Evolutionary conservation across 2,888 invertebrate genomes (phyloP).

Genomic region (Catotricha subobsoleta): DNA sequence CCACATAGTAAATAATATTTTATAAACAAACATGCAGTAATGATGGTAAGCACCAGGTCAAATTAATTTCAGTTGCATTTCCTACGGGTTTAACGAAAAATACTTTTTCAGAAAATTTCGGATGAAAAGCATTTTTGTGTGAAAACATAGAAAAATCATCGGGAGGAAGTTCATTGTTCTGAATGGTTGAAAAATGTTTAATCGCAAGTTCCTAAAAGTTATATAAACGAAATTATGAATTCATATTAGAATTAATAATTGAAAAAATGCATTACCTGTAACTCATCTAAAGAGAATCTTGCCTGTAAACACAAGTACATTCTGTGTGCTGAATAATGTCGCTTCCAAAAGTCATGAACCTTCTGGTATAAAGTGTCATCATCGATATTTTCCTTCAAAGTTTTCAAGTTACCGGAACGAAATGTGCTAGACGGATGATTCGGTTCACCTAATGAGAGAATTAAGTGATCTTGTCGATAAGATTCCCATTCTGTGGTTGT

Average conservation of each 20-base stretch:
- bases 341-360: conserved; percentile 53
- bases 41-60: conserved; percentile 22
- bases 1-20: background rate
- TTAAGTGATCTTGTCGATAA: conserved; percentile 56
- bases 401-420: conserved; percentile 67
- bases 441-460: conserved; percentile 45
- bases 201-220: conserved; percentile 18
- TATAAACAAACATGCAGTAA: background rate
- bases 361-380: conserved; percentile 49
- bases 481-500: conserved; percentile 72
- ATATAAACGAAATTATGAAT: background rate
- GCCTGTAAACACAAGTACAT: conserved; percentile 78
- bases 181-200: conserved; percentile 48
- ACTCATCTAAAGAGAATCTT: conserved; percentile 23
- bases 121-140: conserved; percentile 20
- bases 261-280: too few species aligned
- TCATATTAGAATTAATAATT: background rate
- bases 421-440: conserved; percentile 55
- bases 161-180: conserved; percentile 42
- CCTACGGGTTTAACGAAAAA: conserved; percentile 61
- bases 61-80: conserved; percentile 45
- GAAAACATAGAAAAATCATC: conserved; percentile 38
- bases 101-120: conserved; percentile 22
- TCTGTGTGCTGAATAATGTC: conserved; percentile 70
- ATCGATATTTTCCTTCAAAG: conserved; percentile 45